Percentiles rank a stretch among this genome's conserved stretches.
Evolutionary conservation across 2,888 invertebrate genomes (phyloP).

Genomic region (Mechanitis mazaeus): DNA sequence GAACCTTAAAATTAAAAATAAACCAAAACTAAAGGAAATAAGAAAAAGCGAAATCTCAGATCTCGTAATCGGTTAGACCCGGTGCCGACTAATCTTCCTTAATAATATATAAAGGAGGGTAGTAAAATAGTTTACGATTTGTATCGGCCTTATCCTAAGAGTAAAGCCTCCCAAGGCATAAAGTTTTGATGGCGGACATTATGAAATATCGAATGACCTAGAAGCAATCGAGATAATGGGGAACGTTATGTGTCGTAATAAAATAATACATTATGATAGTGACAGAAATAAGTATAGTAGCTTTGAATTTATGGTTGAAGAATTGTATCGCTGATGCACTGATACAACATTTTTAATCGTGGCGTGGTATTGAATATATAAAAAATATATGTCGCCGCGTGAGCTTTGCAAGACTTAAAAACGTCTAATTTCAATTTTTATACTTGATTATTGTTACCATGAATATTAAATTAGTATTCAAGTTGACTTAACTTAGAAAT

Average conservation of each 20-base stretch:
- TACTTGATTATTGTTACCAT: too few species aligned
- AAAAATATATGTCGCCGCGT: too few species aligned
- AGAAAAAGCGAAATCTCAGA: slow-evolving; percentile 31
- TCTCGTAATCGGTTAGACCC: slow-evolving; percentile 28
- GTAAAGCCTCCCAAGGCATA: slow-evolving; percentile 40
- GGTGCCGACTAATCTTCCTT: slow-evolving; percentile 28
- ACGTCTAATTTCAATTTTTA: too few species aligned
- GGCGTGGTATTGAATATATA: too few species aligned
- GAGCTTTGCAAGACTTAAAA: too few species aligned
- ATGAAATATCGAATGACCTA: slow-evolving; percentile 38
- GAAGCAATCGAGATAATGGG: slow-evolving; percentile 41
- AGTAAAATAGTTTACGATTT: slow-evolving; percentile 54
- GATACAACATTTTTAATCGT: too few species aligned
- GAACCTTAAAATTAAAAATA: too few species aligned
- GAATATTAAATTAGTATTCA: too few species aligned
- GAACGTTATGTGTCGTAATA: slow-evolving; percentile 24
- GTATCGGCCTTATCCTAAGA: slow-evolving; percentile 40
- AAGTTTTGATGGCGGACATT: slow-evolving; percentile 56
- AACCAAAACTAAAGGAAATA: slow-evolving; percentile 15
- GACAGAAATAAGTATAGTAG: slow-evolving; percentile 9
- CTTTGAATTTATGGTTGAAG: neutral
- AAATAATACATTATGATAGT: slow-evolving; percentile 7
- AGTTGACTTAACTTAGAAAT: too few species aligned
- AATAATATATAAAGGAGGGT: slow-evolving; percentile 40
- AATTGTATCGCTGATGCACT: neutral